Base-by-base conservation (phyloP, 2,797 vertebrate genomes). In the Protonibea diacanthus region DNA sequence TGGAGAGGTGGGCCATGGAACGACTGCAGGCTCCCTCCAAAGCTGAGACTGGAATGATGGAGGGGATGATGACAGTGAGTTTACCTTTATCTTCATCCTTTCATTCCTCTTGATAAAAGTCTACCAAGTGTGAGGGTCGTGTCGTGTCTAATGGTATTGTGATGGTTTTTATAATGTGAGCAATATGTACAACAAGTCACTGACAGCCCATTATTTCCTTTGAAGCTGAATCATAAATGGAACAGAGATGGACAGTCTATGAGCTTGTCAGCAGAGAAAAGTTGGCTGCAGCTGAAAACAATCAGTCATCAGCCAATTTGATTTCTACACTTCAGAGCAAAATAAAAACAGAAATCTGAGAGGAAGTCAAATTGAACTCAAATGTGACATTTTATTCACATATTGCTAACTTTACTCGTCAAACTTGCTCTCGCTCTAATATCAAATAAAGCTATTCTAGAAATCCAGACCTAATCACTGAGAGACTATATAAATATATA, bases 1-100 rank as follows among this genome's bases (percentile, higher is more conserved):
- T 98, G 85, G 97, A 98, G 83, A 97, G 95, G 88, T 99, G 98
- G 98, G 96, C 97, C n/a, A 97, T 97, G 97, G 98, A 99, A 84
- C 94, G 97, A 23, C 86, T 98, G 63, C 98, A 98, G 93, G 96
- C 96, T 0, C 96, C 97, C 0, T 95, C 97, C 2, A 96, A 95
- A 85, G 94, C 95, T 0, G 97, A 99, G 87, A 96, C 94, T 0
- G 98, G 98, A 21, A 95, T 98, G 59, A 93, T 96, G 6, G 97
- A 98, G 21, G 97, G 97, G 88, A 96, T 97, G 95, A 99, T 99
- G 96, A 99, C 97, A 5, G 98, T 99, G 78, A 95, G 97, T 94
- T 69, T 48, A 13, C 25, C 6, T 57, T 71, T 11, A 51, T 23
- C 29, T 44, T 53, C 25, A 17, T 58, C 12, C 20, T 55, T 70